phyloP scores from a whole-genome alignment of 2,113 vertebrate species.

The Romanogobio albipinnatus region DNA sequence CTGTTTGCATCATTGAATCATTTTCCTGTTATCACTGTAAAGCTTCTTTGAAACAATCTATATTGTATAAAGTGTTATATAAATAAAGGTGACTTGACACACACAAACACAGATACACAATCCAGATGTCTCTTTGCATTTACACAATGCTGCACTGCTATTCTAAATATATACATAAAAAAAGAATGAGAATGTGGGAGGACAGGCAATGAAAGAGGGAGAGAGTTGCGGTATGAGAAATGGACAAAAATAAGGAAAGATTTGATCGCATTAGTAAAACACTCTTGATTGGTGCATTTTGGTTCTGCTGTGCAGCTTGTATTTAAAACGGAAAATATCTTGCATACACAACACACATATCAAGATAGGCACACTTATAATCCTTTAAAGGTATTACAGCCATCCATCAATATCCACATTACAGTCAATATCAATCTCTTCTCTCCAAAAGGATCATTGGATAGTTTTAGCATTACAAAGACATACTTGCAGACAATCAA shows the following conservation, averaged over 20 bases:
- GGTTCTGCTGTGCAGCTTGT: neutral
- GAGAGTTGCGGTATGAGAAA: neutral
- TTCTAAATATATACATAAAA: neutral
- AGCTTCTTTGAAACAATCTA: no score
- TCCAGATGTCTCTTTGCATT: neutral
- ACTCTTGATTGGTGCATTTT: no score
- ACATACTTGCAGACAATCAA: neutral
- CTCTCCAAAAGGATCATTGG: neutral
- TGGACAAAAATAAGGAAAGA: neutral
- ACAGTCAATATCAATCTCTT: conserved; percentile 13
- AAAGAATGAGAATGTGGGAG: neutral
- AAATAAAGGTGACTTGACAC: neutral
- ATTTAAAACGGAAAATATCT: neutral
- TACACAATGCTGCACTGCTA: neutral
- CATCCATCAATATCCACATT: neutral
- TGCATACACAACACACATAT: neutral
- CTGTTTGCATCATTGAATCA: no score
- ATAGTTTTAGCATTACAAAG: neutral
- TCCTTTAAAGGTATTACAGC: neutral
- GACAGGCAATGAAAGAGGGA: neutral
- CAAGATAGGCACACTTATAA: neutral
- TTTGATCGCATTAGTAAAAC: neutral
- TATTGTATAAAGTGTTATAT: no score
- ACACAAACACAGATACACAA: neutral
- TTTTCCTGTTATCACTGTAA: no score